Evolutionary conservation across 2,888 invertebrate species (phyloP), one percentile per base, ranked within the genome.

Genomic region (Notocelia uddmanniana): DNA sequence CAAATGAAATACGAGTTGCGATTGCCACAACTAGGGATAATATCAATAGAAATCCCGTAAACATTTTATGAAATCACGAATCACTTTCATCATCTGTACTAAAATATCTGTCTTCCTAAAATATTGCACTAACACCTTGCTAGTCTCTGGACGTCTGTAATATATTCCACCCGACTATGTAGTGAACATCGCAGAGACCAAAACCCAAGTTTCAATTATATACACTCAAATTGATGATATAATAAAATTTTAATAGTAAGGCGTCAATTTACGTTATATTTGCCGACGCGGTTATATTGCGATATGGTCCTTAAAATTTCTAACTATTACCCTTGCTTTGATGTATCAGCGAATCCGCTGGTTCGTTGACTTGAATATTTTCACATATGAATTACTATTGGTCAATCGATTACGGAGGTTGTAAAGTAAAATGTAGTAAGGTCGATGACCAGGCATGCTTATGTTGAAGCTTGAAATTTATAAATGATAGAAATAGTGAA

Each of bases 401-500:
- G 62, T 62, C 55, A 72, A 72, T 62, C 68, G 62, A 67, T 68
- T 72, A 72, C 68, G 37, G 34, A 72, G 48, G 37, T 55, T 13
- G 62, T 67, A 71, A 71, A 71, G 54, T 50, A 48, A 55, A 60
- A 62, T 55, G 31, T 37, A 62, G 67, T 48, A 50, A 68, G 68
- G 67, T 68, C 55, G 62, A 50, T 68, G 72, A 72, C 62, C 60
- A 26, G 54, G 45, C 59, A 31, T 62, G 62, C 18, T 62, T 41
- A 37, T 62, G 31, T 50, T 68, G 18, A 57, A 48, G 72, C 55
- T 68, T 72, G 72, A 62, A 71, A 68, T 72, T 72, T 48, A 50
- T 72, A 68, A 72, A 72, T 37, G 72, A 57, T 72, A 68, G 62
- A 72, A 68, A 62, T 62, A 55, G 72, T 68, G 72, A 72, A 72